These are phyloP conservation scores for Dermolepida albohirtum DNA, from an alignment of 2,888 invertebrate genomes.

Conservation along the genomic window DNA sequence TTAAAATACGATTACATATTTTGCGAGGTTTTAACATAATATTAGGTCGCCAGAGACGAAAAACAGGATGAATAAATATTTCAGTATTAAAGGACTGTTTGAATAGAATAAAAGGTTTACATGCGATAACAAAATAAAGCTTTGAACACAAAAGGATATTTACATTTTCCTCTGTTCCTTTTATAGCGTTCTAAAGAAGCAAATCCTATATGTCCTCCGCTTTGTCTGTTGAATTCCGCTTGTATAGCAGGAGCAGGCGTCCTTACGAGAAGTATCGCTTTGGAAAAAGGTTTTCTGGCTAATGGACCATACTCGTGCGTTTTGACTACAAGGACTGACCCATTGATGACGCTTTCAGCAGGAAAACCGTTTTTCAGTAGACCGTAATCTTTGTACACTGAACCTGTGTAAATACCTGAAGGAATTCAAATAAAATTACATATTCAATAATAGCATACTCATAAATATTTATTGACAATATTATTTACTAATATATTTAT, in stretches of 20 bases:
- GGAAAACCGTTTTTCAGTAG: conserved; percentile 83
- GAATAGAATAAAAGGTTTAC: too few species aligned
- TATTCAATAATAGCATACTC: too few species aligned
- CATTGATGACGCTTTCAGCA: conserved; percentile 80
- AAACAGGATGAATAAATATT: too few species aligned
- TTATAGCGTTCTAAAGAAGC: conserved; percentile 77
- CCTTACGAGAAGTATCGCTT: conserved; percentile 78
- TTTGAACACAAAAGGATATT: conserved; percentile 50
- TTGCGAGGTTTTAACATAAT: too few species aligned
- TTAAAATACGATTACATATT: too few species aligned
- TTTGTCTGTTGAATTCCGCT: conserved; percentile 84
- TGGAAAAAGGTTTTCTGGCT: conserved; percentile 71
- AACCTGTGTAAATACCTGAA: conserved; percentile 80
- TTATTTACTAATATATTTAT: too few species aligned
- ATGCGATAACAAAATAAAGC: too few species aligned
- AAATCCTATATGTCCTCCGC: conserved; percentile 84
- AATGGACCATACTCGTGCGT: conserved; percentile 80
- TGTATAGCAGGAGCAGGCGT: conserved; percentile 79
- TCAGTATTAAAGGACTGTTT: too few species aligned
- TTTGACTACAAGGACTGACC: conserved; percentile 82
- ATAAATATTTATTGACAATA: too few species aligned
- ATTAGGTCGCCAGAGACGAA: too few species aligned
- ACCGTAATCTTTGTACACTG: conserved; percentile 85
- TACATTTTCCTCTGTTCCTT: conserved; percentile 73
- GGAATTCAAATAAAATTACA: conserved; percentile 38